phyloP scores from a whole-genome alignment of 2,888 invertebrate species.

The Bombylius discolor region DNA sequence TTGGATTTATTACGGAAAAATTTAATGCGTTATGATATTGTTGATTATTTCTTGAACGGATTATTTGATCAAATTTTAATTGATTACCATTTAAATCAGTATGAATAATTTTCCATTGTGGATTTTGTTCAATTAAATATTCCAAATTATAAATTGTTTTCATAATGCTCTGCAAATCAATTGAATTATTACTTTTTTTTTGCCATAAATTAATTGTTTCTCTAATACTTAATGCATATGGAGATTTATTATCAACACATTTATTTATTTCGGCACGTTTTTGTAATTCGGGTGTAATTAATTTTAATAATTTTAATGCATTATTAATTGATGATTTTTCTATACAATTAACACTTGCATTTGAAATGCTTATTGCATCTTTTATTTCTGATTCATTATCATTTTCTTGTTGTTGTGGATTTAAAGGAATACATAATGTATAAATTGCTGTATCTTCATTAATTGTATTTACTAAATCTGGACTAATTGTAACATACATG shows the following conservation, averaged over 20 bases:
- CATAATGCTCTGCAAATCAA: conserved; percentile 34
- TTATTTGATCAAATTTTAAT: conserved; percentile 38
- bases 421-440: conserved; percentile 43
- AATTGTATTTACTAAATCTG: conserved; percentile 27
- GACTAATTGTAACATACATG: conserved; percentile 49
- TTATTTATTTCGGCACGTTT: conserved; percentile 37
- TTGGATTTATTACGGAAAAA: conserved; percentile 29
- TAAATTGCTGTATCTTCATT: conserved; percentile 38
- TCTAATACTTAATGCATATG: conserved; percentile 48
- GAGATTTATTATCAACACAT: conserved; percentile 30
- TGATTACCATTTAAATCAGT: conserved; percentile 37
- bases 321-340: conserved; percentile 46
- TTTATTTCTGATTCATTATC: conserved; percentile 30
- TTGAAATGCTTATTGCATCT: conserved; percentile 28
- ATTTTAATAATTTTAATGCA: conserved; percentile 50
- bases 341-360: conserved; percentile 52
- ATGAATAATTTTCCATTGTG: conserved; percentile 57
- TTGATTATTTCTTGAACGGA: conserved; percentile 22
- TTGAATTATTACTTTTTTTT: conserved; percentile 23
- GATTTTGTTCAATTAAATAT: conserved; percentile 54
- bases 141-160: conserved; percentile 51
- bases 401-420: background rate
- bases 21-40: conserved; percentile 16
- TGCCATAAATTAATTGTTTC: conserved; percentile 46
- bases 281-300: conserved; percentile 51